Conservation (phyloP, 1,140 invertebrate species). For the Saxidomus purpurata region DNA sequence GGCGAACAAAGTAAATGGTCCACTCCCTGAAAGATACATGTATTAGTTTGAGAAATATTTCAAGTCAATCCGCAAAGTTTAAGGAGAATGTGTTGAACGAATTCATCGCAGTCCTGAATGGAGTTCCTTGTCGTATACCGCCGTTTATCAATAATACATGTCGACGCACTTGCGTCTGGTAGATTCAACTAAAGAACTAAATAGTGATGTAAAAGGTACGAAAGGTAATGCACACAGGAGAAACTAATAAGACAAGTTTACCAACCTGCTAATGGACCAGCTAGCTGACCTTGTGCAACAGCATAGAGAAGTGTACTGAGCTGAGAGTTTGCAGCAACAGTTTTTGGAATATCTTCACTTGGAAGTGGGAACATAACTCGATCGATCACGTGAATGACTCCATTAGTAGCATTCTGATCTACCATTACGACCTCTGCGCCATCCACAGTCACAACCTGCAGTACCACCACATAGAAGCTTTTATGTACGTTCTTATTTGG, state of each 20-base stretch:
- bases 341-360: conserved; percentile 45
- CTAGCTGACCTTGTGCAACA: conserved; percentile 61
- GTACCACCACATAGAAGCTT: background rate
- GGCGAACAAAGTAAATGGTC: conserved; percentile 71
- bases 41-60: background rate
- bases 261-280: conserved; percentile 58
- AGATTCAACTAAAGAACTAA: no score
- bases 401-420: conserved; percentile 84
- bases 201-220: no score
- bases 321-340: conserved; percentile 19
- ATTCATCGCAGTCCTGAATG: no score
- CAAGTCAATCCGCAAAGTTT: background rate
- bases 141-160: no score
- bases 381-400: conserved; percentile 85
- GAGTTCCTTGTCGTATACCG: no score
- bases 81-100: no score
- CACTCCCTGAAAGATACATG: conserved; percentile 18
- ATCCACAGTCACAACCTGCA: conserved; percentile 81
- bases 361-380: conserved; percentile 72
- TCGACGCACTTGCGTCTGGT: no score
- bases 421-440: conserved; percentile 81
- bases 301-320: conserved; percentile 65
- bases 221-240: no score
- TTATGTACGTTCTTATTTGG: background rate
- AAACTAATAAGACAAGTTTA: background rate